Conservation (phyloP, 2,113 vertebrate genomes). For the Gasterosteus nipponicus region DNA sequence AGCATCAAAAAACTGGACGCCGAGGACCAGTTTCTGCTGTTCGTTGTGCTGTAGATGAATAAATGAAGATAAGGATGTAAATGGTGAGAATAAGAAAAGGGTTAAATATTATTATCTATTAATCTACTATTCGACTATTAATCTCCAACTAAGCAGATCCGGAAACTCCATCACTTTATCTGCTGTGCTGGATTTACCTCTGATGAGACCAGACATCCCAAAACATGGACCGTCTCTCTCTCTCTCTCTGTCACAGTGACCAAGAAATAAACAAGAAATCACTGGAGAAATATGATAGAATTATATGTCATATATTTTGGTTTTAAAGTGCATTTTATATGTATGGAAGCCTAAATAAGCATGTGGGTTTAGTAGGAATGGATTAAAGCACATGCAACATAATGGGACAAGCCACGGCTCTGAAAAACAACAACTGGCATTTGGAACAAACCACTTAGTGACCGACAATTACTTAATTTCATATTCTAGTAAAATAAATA, state of each 20-base stretch:
- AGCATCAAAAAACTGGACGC: too few relatives aligned
- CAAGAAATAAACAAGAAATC: neutral
- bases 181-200: slow-evolving; percentile 1
- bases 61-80: too few relatives aligned
- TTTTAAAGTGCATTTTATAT: neutral
- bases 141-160: slow-evolving; percentile 8
- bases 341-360: neutral
- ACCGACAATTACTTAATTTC: neutral
- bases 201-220: neutral
- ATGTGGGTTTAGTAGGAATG: neutral
- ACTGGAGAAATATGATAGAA: neutral
- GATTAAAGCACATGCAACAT: neutral
- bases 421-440: neutral
- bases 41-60: too few relatives aligned
- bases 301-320: neutral
- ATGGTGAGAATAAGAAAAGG: neutral
- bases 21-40: too few relatives aligned
- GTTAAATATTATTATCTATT: neutral
- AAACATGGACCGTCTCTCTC: neutral
- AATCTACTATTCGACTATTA: slow-evolving; percentile 10
- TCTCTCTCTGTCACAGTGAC: neutral
- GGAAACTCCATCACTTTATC: slow-evolving; percentile 12
- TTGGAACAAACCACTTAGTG: too few relatives aligned
- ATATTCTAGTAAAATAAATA: neutral
- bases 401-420: neutral